Conservation (phyloP, 2,797 vertebrate species). For the Pseudomugil gertrudae region DNA sequence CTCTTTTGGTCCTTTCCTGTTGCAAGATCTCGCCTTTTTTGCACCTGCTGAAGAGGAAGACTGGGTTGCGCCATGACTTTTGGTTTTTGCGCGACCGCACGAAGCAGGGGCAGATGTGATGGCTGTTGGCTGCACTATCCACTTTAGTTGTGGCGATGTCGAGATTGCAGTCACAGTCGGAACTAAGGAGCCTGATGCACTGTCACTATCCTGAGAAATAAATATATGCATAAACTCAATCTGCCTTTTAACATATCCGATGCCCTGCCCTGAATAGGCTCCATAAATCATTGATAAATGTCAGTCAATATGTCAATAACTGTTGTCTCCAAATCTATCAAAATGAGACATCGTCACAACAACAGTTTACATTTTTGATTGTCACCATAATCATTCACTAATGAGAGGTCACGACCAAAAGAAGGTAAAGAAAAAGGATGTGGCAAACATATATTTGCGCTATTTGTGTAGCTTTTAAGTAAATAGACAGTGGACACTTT, state of each 20-base stretch:
- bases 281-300: slow-evolving; percentile 47
- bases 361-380: background rate
- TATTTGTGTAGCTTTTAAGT: background rate
- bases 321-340: slow-evolving; percentile 11
- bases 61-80: slow-evolving; percentile 74
- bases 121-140: slow-evolving; percentile 88
- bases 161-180: slow-evolving; percentile 90
- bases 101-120: slow-evolving; percentile 85
- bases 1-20: slow-evolving; percentile 85
- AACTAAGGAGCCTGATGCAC: slow-evolving; percentile 85
- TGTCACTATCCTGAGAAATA: slow-evolving; percentile 82
- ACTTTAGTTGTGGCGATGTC: slow-evolving; percentile 86
- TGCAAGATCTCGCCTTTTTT: slow-evolving; percentile 80
- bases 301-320: slow-evolving; percentile 2
- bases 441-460: background rate
- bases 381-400: slow-evolving; percentile 14
- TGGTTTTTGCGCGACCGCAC: slow-evolving; percentile 81
- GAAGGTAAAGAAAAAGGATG: background rate
- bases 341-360: slow-evolving; percentile 7
- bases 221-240: slow-evolving; percentile 29
- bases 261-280: slow-evolving; percentile 48
- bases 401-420: slow-evolving; percentile 60
- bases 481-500: background rate
- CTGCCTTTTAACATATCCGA: slow-evolving; percentile 32
- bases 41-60: slow-evolving; percentile 60